Evolutionary conservation across 2,797 vertebrate genomes (phyloP), one percentile per base, ranked within the genome.

Genomic region (Catamblyrhynchus diadema): DNA sequence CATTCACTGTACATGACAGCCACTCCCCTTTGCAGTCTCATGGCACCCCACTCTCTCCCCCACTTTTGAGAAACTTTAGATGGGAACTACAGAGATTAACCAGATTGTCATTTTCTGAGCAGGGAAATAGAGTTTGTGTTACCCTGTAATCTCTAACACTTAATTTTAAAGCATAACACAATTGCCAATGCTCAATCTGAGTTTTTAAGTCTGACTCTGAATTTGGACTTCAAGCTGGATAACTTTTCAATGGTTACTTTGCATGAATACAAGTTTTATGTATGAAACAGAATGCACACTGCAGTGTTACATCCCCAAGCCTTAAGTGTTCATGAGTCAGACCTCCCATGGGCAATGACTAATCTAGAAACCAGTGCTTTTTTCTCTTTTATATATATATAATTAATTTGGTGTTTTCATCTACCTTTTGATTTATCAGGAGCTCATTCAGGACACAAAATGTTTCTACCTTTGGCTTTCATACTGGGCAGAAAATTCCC

Each of bases 381-480:
- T 77, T 69, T 33, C 20, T 64, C 20, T 21, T 87, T 21, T 87
- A 35, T 33, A 56, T 48, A 41, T 41, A 32, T 57, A 33, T 20
- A 88, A 91, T 61, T 71, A 85, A 88, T 94, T 81, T 88, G 23
- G 2, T 57, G 67, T 94, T 94, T 88, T 79, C 82, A 64, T 85
- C 50, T 88, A 71, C 85, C 75, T 94, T 94, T 57, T 78, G 69
- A 94, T 94, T 91, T 96, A 95, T 65, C 89, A 90, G 69, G 89
- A 91, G 72, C 86, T 94, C 47, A 74, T 37, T 78, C 65, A 72
- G 61, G n/a, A 91, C 57, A 69, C 60, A 72, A 70, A 44, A 30
- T 47, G 16, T 94, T 91, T 86, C 81, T 88, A 64, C 75, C 81
- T 91, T 90, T 88, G 79, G 65, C 53, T 94, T 93, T 81, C 71